These are phyloP conservation scores for Mercenaria mercenaria DNA, from an alignment of 1,140 invertebrate genomes.

Conservation along the genomic window DNA sequence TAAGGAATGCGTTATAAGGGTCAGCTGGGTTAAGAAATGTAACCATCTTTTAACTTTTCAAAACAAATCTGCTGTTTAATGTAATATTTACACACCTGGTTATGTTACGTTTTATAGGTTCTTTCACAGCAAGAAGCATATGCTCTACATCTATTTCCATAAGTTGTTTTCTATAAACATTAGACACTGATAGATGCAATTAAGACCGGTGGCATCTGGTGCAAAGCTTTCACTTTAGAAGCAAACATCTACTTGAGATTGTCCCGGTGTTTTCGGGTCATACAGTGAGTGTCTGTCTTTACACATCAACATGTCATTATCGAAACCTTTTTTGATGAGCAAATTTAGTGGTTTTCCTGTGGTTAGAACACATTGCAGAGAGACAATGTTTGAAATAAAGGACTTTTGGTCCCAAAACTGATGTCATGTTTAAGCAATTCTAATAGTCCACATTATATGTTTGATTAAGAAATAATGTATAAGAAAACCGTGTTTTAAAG, in stretches of 20 bases:
- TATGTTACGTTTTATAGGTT: too few relatives aligned
- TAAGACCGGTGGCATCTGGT: background rate
- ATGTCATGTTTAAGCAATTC: too few relatives aligned
- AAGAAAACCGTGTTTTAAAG: too few relatives aligned
- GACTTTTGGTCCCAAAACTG: too few relatives aligned
- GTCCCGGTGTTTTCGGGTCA: background rate
- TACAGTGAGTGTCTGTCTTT: background rate
- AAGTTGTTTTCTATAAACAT: background rate
- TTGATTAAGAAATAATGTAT: too few relatives aligned
- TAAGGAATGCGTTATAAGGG: too few relatives aligned
- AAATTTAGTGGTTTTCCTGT: background rate
- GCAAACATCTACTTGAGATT: background rate
- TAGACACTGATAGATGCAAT: background rate
- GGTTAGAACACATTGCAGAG: background rate
- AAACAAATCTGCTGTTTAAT: background rate
- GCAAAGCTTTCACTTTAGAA: conserved; percentile 6
- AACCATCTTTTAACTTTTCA: too few relatives aligned
- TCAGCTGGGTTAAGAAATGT: too few relatives aligned
- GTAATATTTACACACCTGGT: too few relatives aligned
- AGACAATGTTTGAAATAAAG: too few relatives aligned
- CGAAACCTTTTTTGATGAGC: background rate
- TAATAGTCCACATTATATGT: too few relatives aligned
- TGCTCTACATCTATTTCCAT: background rate
- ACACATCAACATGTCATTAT: background rate
- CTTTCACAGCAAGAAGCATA: background rate